These are phyloP conservation scores for Beris chalybata DNA, from an alignment of 2,888 invertebrate species.

Conservation along the genomic window DNA sequence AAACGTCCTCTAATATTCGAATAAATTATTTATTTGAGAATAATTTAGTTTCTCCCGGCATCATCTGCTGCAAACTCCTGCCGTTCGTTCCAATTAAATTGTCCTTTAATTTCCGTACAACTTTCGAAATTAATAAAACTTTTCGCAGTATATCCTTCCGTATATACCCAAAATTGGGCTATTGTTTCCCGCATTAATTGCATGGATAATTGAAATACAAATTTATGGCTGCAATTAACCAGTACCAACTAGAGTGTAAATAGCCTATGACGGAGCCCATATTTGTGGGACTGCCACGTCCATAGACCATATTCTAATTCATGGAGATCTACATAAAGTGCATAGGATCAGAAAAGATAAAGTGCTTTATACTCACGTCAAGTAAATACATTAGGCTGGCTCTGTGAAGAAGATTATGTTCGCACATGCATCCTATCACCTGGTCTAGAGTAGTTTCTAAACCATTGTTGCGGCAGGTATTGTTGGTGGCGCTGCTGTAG, in stretches of 20 bases:
- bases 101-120: no score
- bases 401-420: slow-evolving; percentile 58
- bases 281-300: neutral
- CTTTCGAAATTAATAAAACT: no score
- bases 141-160: no score
- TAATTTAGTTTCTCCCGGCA: no score
- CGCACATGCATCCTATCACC: slow-evolving; percentile 56
- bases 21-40: slow-evolving; percentile 1
- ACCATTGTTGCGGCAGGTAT: neutral
- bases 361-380: slow-evolving; percentile 58
- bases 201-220: no score
- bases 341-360: neutral
- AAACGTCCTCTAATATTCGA: neutral
- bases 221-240: no score
- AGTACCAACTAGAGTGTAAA: no score
- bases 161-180: no score
- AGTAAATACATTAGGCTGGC: slow-evolving; percentile 65
- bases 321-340: neutral
- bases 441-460: slow-evolving; percentile 35
- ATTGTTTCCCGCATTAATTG: no score
- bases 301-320: neutral
- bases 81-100: no score
- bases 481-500: neutral
- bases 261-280: no score
- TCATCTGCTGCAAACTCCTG: no score